Base-by-base conservation (phyloP, 2,113 vertebrate species). In the Grammomys dolichurus region DNA sequence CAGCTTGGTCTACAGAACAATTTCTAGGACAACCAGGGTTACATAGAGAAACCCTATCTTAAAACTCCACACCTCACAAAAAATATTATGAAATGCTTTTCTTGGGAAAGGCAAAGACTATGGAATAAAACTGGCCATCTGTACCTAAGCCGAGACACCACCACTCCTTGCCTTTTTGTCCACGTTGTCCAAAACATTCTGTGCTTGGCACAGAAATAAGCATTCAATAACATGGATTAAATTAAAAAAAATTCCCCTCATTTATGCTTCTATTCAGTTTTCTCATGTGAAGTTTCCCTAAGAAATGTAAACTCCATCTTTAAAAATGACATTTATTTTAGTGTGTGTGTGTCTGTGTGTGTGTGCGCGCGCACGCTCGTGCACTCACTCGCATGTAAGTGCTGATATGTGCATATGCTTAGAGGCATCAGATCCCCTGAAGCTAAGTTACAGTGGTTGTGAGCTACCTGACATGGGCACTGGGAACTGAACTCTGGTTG, bases 151-250 rank as follows among this genome's bases (percentile, higher is more conserved):
- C 56, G 5, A 5, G 56, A 56, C 4, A 6, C 0, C 12, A 11
- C 24, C 7, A 73, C 75, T 31, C 82, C 56, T 76, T 87, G 87
- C 75, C 82, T 85, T 80, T 91, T 89, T 87, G 13, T 70, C 81
- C n/a, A 82, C 56, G 40, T 40, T 60, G 6, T 60, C 56, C 22
- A 60, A 82, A 60, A 81, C 36, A 8, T 5, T 28, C 86, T n/a
- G 40, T 77, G 43, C 43, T 67, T 86, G 54, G 72, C 72, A 93
- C 51, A 84, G 72, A 92, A 58, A 95, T 78, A 90, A 60, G 19
- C 76, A 80, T 78, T 95, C 65, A 60, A 46, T 28, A 54, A 91
- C 65, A 16, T 73, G 22, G 58, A 43, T 93, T 86, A 92, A 67
- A 43, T 93, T 69, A 73, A 40, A 20, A 54, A 20, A 5, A 20